Conservation (phyloP, 2,113 vertebrate species). For the Muscicapa adusta region DNA sequence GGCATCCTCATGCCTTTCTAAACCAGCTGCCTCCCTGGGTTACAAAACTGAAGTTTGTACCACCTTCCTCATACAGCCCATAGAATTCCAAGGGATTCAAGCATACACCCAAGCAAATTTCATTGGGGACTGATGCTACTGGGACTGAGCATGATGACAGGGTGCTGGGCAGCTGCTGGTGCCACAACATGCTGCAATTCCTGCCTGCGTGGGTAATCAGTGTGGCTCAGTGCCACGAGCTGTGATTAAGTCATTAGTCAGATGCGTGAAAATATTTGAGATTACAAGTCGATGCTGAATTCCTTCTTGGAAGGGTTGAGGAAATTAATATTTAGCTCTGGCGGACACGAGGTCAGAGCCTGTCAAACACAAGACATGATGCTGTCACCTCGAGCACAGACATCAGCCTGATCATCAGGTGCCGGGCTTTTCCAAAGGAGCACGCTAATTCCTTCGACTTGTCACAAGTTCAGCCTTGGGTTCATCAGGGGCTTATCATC, state of each 20-base stretch:
- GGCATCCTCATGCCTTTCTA: fast-evolving
- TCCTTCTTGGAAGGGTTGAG: conserved; percentile 5
- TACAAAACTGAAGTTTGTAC: fast-evolving
- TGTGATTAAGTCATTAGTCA: conserved; percentile 61
- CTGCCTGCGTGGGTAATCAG: conserved; percentile 26
- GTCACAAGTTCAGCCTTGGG: background rate
- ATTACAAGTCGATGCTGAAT: conserved; percentile 17
- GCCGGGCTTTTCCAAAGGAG: background rate
- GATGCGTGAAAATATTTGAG: conserved; percentile 28
- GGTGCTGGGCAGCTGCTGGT: background rate
- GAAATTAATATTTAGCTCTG: background rate
- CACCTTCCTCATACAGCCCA: fast-evolving
- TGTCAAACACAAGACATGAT: background rate
- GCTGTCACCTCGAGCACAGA: background rate
- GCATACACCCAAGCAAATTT: background rate
- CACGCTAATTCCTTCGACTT: fast-evolving
- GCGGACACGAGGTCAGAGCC: background rate
- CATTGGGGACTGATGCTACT: background rate
- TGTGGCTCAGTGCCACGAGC: background rate
- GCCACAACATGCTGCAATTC: background rate
- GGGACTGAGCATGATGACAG: background rate
- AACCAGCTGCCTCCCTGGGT: background rate
- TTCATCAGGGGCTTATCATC: background rate
- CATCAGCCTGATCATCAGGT: background rate
- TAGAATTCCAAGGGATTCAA: background rate